Percentiles rank a stretch among this genome's conserved stretches.
Conservation (phyloP, 2,797 vertebrate species). For the Hephaestus fuliginosus region DNA sequence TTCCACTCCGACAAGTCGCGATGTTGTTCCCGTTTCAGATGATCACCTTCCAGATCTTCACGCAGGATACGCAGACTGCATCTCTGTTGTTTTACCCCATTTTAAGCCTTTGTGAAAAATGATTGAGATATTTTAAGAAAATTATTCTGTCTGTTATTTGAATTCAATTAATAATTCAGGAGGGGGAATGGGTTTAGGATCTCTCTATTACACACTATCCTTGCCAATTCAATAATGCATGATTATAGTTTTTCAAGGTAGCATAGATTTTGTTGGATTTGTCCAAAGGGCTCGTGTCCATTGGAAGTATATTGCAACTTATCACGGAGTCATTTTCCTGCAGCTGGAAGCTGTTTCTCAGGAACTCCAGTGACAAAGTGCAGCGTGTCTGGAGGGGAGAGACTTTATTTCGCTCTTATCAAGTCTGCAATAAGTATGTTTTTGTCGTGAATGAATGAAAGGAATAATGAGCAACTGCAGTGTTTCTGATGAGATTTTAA, state of each 20-base stretch:
- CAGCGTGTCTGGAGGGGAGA: not conserved
- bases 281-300: conserved; percentile 80
- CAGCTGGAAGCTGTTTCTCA: conserved; percentile 57
- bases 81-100: conserved; percentile 78
- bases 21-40: not conserved
- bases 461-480: conserved; percentile 2
- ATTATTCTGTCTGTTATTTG: conserved; percentile 91
- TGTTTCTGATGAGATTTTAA: conserved; percentile 16
- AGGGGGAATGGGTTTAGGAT: conserved; percentile 89
- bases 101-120: conserved; percentile 84
- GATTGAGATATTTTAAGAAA: conserved; percentile 92
- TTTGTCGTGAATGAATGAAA: conserved; percentile 21
- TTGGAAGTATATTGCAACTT: conserved; percentile 67
- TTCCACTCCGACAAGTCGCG: not conserved
- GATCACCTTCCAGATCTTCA: not conserved
- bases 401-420: conserved; percentile 28
- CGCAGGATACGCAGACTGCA: conserved; percentile 3
- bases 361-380: conserved; percentile 54
- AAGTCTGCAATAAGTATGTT: conserved; percentile 18
- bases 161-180: conserved; percentile 89
- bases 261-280: conserved; percentile 85
- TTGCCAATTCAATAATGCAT: conserved; percentile 89
- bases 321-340: conserved; percentile 65
- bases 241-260: conserved; percentile 89
- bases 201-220: conserved; percentile 90